A percentile compares a stretch with the other conserved stretches of the same genome.
phyloP scores from a whole-genome alignment of 2,113 vertebrate genomes.

The Sinocyclocheilus anshuiensis region DNA sequence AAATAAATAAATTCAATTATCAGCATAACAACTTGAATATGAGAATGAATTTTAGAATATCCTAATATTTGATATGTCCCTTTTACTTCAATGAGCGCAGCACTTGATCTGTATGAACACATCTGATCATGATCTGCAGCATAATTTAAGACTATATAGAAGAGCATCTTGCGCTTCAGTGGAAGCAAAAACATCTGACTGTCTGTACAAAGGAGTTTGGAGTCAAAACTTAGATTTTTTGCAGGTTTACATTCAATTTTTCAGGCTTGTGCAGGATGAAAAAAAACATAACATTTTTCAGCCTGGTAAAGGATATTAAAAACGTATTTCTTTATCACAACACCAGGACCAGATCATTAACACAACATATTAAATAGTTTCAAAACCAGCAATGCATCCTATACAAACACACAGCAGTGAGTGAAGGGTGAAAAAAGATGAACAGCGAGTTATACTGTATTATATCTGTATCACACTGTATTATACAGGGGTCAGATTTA shows the following conservation, averaged over 20 bases:
- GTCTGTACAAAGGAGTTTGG: not conserved
- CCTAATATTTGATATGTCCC: not conserved
- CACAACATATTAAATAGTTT: not conserved
- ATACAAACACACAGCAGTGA: slow-evolving; percentile 5
- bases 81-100: not conserved
- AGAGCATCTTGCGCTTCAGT: not conserved
- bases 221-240: not conserved
- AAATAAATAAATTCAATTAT: not conserved
- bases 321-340: not conserved
- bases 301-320: too few relatives aligned
- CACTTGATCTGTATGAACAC: not conserved
- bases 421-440: not conserved
- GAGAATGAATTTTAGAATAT: not conserved
- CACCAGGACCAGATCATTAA: not conserved
- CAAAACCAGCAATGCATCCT: not conserved
- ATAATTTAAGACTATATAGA: not conserved
- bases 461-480: not conserved
- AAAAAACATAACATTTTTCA: not conserved
- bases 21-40: not conserved
- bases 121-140: not conserved
- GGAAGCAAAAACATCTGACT: not conserved
- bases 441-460: not conserved
- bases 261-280: not conserved
- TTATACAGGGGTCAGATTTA: not conserved
- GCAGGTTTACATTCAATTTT: not conserved